Evolutionary conservation across 2,888 invertebrate genomes (phyloP), one percentile per base, ranked within the genome.

Genomic region (Micropterix aruncella): DNA sequence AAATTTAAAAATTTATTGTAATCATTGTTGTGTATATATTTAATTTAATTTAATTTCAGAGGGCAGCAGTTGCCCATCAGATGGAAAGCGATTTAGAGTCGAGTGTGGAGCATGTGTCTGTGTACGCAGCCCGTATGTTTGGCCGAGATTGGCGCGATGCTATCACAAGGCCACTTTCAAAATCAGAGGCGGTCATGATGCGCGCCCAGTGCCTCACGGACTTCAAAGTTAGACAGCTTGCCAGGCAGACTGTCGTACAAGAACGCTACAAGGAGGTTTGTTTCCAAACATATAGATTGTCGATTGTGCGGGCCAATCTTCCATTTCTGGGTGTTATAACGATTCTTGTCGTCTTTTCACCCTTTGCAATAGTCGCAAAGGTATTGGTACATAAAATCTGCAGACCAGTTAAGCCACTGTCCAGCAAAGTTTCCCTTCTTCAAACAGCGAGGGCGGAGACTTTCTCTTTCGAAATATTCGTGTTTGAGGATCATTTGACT

Each of bases 191-290:
- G 12, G 60, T 72, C 0, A 56, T 73, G 3, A 58, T 77, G 4
- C 63, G 70, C 27, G 65, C 75, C 2, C 67, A 73, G 47, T 86
- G 86, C 48, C 61, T 87, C 38, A 68, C 67, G 43, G 84, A 86
- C 55, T 79, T 83, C 52, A 81, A 79, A 54, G 61, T 74, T 0
- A 67, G 73, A 19, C 71, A 80, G 48, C 61, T 83, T 3, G 66
- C 70, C 0, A 63, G 83, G 37, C 79, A 83, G 14, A 77, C 75
- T 48, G 60, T 73, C 27, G 73, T 87, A 17, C 80, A 83, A 52
- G 65, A 66, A 17, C 68, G 77, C 50, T 83, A 80, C 56, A 80
- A 85, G 52, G 66, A 69, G 64, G 80, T 80, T 56, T 38, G 5
- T n/a, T n/a, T n/a, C n/a, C n/a, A 12, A 38, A 12, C 7, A 9